Conservation (phyloP, 1,140 invertebrate species). For the Portunus trituberculatus region DNA sequence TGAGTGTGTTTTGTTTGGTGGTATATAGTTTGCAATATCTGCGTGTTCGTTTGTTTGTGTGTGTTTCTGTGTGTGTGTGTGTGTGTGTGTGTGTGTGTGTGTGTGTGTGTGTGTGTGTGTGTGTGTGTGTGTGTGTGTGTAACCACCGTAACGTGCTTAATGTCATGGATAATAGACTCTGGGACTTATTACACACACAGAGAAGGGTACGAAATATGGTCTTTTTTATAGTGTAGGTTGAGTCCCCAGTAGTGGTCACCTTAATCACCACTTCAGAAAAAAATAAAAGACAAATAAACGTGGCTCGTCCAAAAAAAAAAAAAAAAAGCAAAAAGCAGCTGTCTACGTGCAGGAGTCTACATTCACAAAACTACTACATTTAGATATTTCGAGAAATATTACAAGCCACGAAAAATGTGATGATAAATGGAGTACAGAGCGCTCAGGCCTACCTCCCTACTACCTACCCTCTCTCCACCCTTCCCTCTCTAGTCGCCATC, state of each 20-base stretch:
- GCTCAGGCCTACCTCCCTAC: background rate
- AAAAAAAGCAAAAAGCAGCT: background rate
- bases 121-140: constrained; percentile 52
- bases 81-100: constrained; percentile 39
- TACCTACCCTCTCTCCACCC: background rate
- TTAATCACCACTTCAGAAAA: background rate
- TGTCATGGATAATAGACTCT: constrained; percentile 22
- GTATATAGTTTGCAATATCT: background rate
- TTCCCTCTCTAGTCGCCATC: background rate
- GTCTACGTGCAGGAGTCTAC: background rate
- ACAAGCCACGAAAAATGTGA: background rate
- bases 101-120: constrained; percentile 47
- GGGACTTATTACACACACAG: constrained; percentile 21
- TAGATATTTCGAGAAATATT: background rate
- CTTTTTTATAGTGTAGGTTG: background rate
- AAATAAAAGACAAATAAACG: background rate
- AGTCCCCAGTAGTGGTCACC: background rate
- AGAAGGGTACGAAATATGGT: constrained; percentile 3
- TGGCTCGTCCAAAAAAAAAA: background rate
- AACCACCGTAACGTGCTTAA: background rate
- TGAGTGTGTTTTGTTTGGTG: background rate
- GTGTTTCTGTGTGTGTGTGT: background rate
- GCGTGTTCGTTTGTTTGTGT: background rate
- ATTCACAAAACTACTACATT: constrained; percentile 6
- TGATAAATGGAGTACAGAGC: background rate